These are phyloP conservation scores for Synanthedon myopaeformis DNA, from an alignment of 2,888 invertebrate species.

Conservation along the genomic window DNA sequence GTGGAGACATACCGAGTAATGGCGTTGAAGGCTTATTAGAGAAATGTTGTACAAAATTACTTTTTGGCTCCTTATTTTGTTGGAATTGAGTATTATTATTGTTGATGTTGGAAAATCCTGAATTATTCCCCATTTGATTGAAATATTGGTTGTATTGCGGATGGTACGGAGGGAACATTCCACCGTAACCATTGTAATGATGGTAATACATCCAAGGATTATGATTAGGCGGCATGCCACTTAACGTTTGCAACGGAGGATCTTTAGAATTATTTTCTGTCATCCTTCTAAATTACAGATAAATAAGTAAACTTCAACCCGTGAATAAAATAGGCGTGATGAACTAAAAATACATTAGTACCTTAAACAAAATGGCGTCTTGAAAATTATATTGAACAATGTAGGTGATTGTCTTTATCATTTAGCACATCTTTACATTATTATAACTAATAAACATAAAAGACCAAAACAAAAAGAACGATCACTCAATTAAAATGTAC, in stretches of 20 bases:
- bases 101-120: conserved; percentile 26
- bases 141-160: conserved; percentile 64
- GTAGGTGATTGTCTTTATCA: not conserved
- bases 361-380: conserved; percentile 33
- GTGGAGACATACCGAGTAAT: conserved; percentile 56
- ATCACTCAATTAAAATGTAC: too few species aligned
- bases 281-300: conserved; percentile 23
- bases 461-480: too few species aligned
- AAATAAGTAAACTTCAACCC: not conserved
- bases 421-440: not conserved
- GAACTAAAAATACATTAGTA: too few species aligned
- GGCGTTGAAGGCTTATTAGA: conserved; percentile 45
- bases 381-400: not conserved
- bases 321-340: too few species aligned
- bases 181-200: conserved; percentile 50
- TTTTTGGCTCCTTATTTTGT: conserved; percentile 34
- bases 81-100: conserved; percentile 33
- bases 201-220: conserved; percentile 61
- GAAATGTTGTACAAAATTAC: conserved; percentile 32
- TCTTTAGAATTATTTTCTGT: conserved; percentile 52
- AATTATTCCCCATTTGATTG: conserved; percentile 48
- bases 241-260: conserved; percentile 59
- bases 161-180: conserved; percentile 63
- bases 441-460: too few species aligned
- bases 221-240: conserved; percentile 48